Percentiles rank a stretch among this genome's conserved stretches.
These are phyloP conservation scores for Spongilla lacustris DNA, from an alignment of 37 sponge, comb jelly and placozoan species.

Conservation along the genomic window DNA sequence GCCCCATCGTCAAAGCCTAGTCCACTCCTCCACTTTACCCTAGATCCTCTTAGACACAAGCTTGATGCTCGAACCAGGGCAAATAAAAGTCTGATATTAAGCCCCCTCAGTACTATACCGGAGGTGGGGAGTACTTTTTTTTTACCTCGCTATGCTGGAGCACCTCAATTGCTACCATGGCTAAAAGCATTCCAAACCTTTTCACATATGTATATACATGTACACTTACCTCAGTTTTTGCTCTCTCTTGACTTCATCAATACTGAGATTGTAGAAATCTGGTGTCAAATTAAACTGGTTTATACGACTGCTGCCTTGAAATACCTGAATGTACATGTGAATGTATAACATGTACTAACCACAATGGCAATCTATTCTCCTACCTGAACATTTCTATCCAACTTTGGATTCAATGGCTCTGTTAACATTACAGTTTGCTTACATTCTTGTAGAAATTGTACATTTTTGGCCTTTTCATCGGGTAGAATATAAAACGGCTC, in stretches of 20 bases:
- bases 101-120: no score
- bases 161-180: no score
- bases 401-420: conserved; percentile 39
- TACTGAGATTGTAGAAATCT: conserved; percentile 54
- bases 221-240: conserved; percentile 65
- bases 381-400: conserved; percentile 71
- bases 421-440: conserved; percentile 38
- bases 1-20: no score
- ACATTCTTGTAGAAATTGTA: conserved; percentile 6
- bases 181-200: neutral
- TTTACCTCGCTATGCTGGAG: no score
- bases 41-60: no score
- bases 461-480: conserved; percentile 23
- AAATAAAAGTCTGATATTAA: no score
- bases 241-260: conserved; percentile 76
- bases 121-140: no score
- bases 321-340: conserved; percentile 16
- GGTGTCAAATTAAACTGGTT: conserved; percentile 62
- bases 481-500: conserved; percentile 61
- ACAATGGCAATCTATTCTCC: neutral
- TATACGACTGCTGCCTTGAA: conserved; percentile 31
- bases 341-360: neutral
- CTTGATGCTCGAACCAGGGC: no score
- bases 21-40: no score
- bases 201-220: neutral